Base-by-base conservation (phyloP, 2,113 vertebrate species). In the Drymodes brunneopygia region DNA sequence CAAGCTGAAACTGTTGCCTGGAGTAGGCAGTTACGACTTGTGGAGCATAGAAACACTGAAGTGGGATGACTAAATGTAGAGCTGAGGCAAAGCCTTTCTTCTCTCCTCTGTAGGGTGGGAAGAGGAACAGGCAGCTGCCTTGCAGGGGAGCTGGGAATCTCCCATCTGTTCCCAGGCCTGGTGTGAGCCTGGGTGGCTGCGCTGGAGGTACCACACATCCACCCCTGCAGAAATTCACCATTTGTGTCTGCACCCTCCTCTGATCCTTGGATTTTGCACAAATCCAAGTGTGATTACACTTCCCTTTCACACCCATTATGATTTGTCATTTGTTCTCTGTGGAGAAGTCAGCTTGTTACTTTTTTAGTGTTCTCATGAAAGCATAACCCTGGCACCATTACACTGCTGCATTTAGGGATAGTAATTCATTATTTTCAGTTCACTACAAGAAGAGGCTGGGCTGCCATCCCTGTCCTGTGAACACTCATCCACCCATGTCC, bases 71-170 rank as follows among this genome's bases (percentile, higher is more conserved):
- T 75, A 81, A 79, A 82, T 18, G 27, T 20, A 16, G 71, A 69
- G 79, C 66, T 94, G 17, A 36, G 74, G 74, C 91, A 75, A 71
- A 94, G 82, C 70, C 53, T 92, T 88, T 88, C n/a, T 94, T 65
- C 83, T 81, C 60, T 95, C 21, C 80, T 89, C 47, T 79, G 8
- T 71, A 74, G 78, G 81, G 33, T 33, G 51, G 75, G 38, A 83
- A 90, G 81, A 65, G 62, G 54, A 94, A 36, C 53, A 79, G 72
- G 6, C 84, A 74, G 13, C 14, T 61, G n/a, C 35, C 67, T 88
- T 33, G 60, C 83, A 92, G 77, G 91, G 72, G 44, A 58, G 70
- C 51, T 94, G 72, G 51, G 48, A 86, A 65, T 17, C 44, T 89
- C 62, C 77, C 77, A 15, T 35, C 75, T 73, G 38, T 73, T 61